These are phyloP conservation scores for Leptatherina wallacei DNA, from an alignment of 2,797 vertebrate genomes.

Conservation along the genomic window DNA sequence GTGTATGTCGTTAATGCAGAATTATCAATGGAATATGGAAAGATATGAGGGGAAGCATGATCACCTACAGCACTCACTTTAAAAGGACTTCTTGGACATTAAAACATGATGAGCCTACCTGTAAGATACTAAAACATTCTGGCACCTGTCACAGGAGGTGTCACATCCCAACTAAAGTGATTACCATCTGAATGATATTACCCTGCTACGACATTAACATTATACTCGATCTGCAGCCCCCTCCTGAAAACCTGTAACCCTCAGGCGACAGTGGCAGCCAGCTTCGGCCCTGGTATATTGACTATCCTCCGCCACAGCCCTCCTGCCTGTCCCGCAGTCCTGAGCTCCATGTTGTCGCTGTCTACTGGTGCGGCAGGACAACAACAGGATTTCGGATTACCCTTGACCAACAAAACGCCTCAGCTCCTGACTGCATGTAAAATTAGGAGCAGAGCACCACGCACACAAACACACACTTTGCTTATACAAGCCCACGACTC, in stretches of 20 bases:
- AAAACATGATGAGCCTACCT: neutral
- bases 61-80: neutral
- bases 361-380: constrained; percentile 76
- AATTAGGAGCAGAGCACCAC: constrained; percentile 62
- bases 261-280: constrained; percentile 61
- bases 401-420: constrained; percentile 77
- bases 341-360: constrained; percentile 72
- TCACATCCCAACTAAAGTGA: constrained; percentile 18
- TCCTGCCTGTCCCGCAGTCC: constrained; percentile 72
- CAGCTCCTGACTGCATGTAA: constrained; percentile 64
- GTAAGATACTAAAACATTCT: constrained; percentile 1
- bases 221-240: constrained; percentile 48
- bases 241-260: constrained; percentile 54
- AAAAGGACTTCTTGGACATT: neutral
- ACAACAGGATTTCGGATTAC: constrained; percentile 81
- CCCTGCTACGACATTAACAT: constrained; percentile 20
- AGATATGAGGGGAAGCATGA: neutral
- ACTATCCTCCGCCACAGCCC: constrained; percentile 72
- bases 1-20: neutral
- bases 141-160: constrained; percentile 44
- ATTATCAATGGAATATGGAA: neutral
- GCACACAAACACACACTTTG: constrained; percentile 39
- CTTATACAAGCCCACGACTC: constrained; percentile 66
- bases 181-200: constrained; percentile 32
- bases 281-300: constrained; percentile 61